Percentiles rank a stretch among this genome's conserved stretches.
These are phyloP conservation scores for Ectobius pallidus DNA, from an alignment of 2,888 invertebrate species.

Conservation along the genomic window DNA sequence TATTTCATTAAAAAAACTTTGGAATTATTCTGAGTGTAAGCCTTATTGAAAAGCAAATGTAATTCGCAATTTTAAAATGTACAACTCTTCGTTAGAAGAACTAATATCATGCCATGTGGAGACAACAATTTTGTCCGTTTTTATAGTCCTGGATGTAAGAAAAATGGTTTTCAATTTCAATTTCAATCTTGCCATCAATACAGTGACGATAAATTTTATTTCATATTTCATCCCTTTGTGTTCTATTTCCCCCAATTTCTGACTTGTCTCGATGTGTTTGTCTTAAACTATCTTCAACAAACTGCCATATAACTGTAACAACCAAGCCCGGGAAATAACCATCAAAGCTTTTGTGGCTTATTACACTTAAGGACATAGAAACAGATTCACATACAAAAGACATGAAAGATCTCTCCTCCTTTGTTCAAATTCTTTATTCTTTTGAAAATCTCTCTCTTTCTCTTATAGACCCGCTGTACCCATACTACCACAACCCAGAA, in stretches of 20 bases:
- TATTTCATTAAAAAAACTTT: too few relatives aligned
- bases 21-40: too few relatives aligned
- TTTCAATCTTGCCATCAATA: not conserved
- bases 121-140: too few relatives aligned
- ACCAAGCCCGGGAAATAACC: constrained; percentile 8
- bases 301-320: not conserved
- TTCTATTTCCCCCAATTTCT: not conserved
- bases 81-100: too few relatives aligned
- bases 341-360: constrained; percentile 34
- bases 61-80: too few relatives aligned
- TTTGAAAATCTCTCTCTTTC: not conserved
- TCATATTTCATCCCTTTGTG: not conserved
- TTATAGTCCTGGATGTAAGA: too few relatives aligned
- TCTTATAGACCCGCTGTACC: not conserved
- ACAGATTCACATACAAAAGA: constrained; percentile 25
- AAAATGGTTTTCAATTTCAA: too few relatives aligned
- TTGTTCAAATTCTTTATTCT: constrained; percentile 16
- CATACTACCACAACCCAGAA: not conserved
- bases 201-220: not conserved
- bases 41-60: too few relatives aligned
- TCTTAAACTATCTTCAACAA: not conserved
- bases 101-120: too few relatives aligned
- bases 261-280: constrained; percentile 9
- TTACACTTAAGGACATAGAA: constrained; percentile 23
- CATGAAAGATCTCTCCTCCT: constrained; percentile 35